Evolutionary conservation across 23 tunicate species (phyloP), one percentile per base, ranked within the genome.

Genomic region (Aplidium turbinatum): DNA sequence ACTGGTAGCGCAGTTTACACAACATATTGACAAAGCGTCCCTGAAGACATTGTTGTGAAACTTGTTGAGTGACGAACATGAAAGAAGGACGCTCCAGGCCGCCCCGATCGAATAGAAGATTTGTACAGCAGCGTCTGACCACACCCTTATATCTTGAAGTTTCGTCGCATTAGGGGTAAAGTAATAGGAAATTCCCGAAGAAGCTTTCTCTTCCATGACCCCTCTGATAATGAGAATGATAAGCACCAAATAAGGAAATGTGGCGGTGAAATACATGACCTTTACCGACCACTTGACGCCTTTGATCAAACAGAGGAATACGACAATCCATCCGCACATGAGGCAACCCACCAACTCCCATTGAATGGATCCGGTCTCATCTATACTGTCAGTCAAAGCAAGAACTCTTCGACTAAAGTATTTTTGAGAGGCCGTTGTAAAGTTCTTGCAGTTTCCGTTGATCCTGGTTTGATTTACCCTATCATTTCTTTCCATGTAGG

Each of bases 221-320:
- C 93, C 93, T n/a, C 76, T 50, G 33, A 86, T 79, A 29, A 86
- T 69, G 0, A 86, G 58, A 52, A 63, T 55, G n/a, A 86, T 9
- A 31, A 86, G 57, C 18, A 86, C 93, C 9, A 86, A 22, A 70
- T 86, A 86, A 18, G 93, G 93, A 38, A 86, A 86, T 3, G 93
- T 86, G 18, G 93, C 93, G 0, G 93, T 86, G 58, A 86, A 78
- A 52, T 86, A 86, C 19, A 86, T 85, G 33, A 86, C 93, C 85
- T 86, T 86, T 25, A 85, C 93, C 9, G 85, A 79, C 93, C 93
- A 86, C 28, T 86, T 86, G 35, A 86, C 93, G 63, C 93, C 93
- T 38, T 86, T 86, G 60, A 86, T 79, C 34, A 86, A 38, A 38
- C 93, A 86, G 7, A 79, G 5, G 47, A 86, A 86, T 1, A 86